Base-by-base conservation (phyloP, 2,888 invertebrate genomes). In the Scaptomyza tumidula region DNA sequence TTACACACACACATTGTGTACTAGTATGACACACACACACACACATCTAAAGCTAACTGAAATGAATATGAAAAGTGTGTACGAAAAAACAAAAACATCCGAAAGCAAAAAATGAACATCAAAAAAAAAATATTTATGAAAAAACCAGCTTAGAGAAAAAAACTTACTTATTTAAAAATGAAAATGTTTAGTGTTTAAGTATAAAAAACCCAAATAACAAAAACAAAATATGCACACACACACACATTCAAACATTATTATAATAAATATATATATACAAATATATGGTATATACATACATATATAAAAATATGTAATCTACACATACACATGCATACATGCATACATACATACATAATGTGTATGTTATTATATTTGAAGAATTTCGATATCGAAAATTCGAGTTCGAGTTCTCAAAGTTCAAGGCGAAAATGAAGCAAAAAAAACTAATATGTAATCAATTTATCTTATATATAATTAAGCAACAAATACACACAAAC, bases 381-480 rank as follows among this genome's bases (percentile, higher is more conserved):
- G 37, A 53, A 74, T 43, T 54, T 71, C 46, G 61, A 71, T 13
- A 35, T 44, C 46, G 50, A 68, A 3, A n/a, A n/a, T n/a, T n/a
- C n/a, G n/a, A n/a, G n/a, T 60, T 37, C 53, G 39, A 46, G 24
- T 19, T 66, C 31, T 41, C 35, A 35, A 37, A 31, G 19, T 64
- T 57, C 14, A 16, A 13, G 33, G 33, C 35, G 13, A n/a, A 65
- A 59, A 64, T 69, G 65, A 74, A 69, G 64, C 55, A 37, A 35
- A 64, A 69, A 61, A 64, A 69, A 61, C 58, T 77, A 61, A 61
- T 75, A 62, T 81, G 63, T 80, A 86, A 78, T 80, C 81, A 80
- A 80, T 75, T 84, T 80, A 84, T 80, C 75, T 86, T 86, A 84
- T 75, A 56, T 86, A 86, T 33, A 67, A 59, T 73, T 75, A 75